Evolutionary conservation across 2,113 vertebrate species (phyloP).

Genomic region (Chloroceryle aenea): DNA sequence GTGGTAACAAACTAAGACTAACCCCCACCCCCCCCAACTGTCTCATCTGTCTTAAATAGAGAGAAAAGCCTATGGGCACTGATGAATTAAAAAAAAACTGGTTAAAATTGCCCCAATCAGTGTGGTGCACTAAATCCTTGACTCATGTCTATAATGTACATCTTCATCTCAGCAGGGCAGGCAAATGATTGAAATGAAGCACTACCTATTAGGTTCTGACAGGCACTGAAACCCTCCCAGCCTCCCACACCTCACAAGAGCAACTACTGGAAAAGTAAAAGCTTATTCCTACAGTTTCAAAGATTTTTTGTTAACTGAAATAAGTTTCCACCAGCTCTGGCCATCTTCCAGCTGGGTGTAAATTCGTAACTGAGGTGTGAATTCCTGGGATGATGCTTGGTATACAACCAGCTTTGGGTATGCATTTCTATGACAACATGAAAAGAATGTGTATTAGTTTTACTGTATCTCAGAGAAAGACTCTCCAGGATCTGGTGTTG

Average conservation of each 20-base stretch:
- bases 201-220: neutral
- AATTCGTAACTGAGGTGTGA: neutral
- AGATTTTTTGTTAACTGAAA: neutral
- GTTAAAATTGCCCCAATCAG: neutral
- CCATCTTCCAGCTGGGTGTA: neutral
- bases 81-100: neutral
- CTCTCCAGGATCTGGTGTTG: neutral
- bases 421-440: neutral
- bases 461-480: neutral
- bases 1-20: neutral
- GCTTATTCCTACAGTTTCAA: neutral
- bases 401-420: neutral
- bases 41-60: neutral
- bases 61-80: neutral
- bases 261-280: neutral
- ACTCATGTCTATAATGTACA: neutral
- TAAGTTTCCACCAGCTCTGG: neutral
- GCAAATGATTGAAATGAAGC: neutral
- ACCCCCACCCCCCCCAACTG: no score
- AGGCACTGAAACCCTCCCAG: neutral
- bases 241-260: neutral
- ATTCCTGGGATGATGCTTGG: accelerated
- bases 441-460: neutral
- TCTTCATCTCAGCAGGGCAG: neutral
- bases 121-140: neutral